These are phyloP conservation scores for Lepidurus arcticus DNA, from an alignment of 1,140 invertebrate genomes.

Conservation along the genomic window DNA sequence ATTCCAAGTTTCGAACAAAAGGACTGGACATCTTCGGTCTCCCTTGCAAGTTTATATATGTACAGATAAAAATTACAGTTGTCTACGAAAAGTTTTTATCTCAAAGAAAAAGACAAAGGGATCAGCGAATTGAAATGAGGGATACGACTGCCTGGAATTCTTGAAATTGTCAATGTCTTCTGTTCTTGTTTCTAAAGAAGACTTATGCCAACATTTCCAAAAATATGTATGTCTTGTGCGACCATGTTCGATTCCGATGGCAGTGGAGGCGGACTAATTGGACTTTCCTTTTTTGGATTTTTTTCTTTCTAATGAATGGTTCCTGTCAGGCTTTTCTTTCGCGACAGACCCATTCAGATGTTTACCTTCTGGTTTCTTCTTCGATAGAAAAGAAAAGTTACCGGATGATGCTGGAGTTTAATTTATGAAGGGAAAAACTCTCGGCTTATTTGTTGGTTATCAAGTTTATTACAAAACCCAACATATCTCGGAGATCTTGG, in stretches of 20 bases:
- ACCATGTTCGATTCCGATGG: not conserved
- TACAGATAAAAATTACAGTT: not conserved
- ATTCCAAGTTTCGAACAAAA: not conserved
- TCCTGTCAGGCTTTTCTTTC: not conserved
- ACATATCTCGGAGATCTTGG: not conserved
- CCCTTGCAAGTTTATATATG: constrained; percentile 2
- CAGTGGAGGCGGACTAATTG: not conserved
- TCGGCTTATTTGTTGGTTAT: constrained; percentile 11
- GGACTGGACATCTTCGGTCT: not conserved
- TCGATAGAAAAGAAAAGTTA: not conserved
- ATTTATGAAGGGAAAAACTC: not conserved
- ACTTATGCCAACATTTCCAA: not conserved
- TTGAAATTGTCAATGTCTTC: not conserved
- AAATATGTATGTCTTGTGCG: not conserved
- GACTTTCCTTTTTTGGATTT: constrained; percentile 6
- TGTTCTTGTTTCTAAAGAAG: not conserved
- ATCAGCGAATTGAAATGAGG: not conserved
- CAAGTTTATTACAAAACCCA: constrained; percentile 16
- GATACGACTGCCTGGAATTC: not conserved
- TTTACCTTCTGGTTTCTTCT: not conserved
- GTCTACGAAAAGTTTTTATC: not conserved
- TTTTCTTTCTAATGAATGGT: not conserved
- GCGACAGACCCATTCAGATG: not conserved
- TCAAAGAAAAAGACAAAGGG: not conserved
- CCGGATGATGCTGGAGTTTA: not conserved